phyloP scores from a whole-genome alignment of 1,140 invertebrate species.

The Lasioglossum albipes region DNA sequence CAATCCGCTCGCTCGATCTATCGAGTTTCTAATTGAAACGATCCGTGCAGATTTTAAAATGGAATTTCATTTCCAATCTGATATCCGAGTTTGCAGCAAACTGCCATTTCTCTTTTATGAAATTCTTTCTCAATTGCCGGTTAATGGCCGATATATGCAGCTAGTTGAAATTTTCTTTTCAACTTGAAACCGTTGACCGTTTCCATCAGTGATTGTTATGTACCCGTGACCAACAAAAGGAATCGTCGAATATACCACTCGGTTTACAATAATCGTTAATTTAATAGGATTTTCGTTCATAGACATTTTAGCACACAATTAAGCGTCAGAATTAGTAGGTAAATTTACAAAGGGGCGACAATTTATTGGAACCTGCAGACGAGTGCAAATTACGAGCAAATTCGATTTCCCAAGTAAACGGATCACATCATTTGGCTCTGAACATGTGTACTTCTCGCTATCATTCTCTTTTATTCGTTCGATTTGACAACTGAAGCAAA shows the following conservation, averaged over 20 bases:
- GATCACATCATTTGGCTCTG: neutral
- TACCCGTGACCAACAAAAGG: too few relatives aligned
- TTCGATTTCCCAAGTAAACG: conserved; percentile 3
- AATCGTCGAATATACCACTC: neutral
- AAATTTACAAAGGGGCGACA: neutral
- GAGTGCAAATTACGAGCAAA: neutral
- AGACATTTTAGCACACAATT: neutral
- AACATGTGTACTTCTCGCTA: neutral
- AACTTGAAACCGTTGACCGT: too few relatives aligned
- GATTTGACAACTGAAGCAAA: neutral
- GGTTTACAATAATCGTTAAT: neutral
- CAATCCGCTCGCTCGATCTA: too few relatives aligned
- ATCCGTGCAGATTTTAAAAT: too few relatives aligned
- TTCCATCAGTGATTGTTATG: too few relatives aligned
- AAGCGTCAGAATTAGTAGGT: neutral
- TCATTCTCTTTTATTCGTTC: neutral
- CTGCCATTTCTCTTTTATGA: too few relatives aligned
- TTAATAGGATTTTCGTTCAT: neutral
- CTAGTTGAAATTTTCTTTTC: too few relatives aligned
- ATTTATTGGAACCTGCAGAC: neutral
- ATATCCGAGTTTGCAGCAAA: too few relatives aligned
- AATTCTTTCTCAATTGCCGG: too few relatives aligned
- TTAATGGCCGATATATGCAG: too few relatives aligned
- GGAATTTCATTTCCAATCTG: too few relatives aligned
- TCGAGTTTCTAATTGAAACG: too few relatives aligned